A percentile compares a stretch with the other conserved stretches of the same genome.
These are phyloP conservation scores for Helicolenus hilgendorfi DNA, from an alignment of 2,797 vertebrate genomes.

Conservation along the genomic window DNA sequence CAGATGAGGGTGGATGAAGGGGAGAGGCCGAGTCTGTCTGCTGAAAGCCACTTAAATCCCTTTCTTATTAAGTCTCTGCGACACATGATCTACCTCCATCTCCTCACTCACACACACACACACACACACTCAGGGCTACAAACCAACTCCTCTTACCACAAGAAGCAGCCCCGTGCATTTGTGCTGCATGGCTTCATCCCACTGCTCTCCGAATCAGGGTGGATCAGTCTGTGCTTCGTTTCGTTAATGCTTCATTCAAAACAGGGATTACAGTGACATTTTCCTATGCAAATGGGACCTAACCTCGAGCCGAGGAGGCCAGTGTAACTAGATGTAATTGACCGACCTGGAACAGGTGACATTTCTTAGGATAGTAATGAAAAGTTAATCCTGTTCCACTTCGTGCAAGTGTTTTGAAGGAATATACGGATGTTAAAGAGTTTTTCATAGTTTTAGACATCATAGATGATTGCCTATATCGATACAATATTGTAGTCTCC, in stretches of 20 bases:
- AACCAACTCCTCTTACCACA: conserved; percentile 53
- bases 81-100: conserved; percentile 75
- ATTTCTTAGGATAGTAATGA: conserved; percentile 10
- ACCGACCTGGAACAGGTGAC: conserved; percentile 6
- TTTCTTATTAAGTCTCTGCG: conserved; percentile 84
- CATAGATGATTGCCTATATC: neutral
- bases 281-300: conserved; percentile 32
- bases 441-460: neutral
- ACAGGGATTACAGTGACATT: conserved; percentile 43
- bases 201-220: neutral
- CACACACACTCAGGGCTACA: neutral
- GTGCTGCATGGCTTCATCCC: neutral
- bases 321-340: conserved; percentile 27
- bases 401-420: neutral
- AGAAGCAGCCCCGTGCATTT: neutral
- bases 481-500: neutral
- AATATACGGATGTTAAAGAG: neutral
- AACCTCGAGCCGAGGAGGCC: neutral
- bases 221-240: neutral
- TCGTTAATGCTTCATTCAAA: neutral
- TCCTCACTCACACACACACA: neutral
- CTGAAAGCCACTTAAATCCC: conserved; percentile 81
- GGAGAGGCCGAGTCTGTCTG: conserved; percentile 41
- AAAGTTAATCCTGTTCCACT: neutral
- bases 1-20: conserved; percentile 35